These are phyloP conservation scores for Catharus fuscescens DNA, from an alignment of 2,113 vertebrate species.

Conservation along the genomic window DNA sequence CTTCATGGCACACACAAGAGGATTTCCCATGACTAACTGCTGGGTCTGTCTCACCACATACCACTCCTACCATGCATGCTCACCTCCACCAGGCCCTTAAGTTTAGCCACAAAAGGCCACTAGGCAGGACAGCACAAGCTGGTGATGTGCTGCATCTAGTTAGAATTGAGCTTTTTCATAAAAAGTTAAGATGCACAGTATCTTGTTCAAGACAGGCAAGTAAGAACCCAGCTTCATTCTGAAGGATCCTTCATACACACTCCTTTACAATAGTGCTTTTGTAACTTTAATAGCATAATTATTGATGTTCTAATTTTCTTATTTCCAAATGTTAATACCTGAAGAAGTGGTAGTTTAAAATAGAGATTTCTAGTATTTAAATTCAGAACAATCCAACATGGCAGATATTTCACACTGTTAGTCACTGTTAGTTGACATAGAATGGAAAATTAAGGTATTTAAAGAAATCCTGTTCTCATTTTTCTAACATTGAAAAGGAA, in stretches of 20 bases:
- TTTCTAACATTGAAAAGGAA: not conserved
- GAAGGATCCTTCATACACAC: not conserved
- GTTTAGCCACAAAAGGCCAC: not conserved
- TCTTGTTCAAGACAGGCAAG: not conserved
- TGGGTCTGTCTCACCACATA: not conserved
- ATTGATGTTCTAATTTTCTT: not conserved
- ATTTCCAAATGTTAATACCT: not conserved
- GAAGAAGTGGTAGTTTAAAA: not conserved
- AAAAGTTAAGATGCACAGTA: not conserved
- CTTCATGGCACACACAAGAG: not conserved
- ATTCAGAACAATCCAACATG: not conserved
- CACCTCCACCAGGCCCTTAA: not conserved
- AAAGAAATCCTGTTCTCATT: not conserved
- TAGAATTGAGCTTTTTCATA: not conserved
- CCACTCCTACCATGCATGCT: accelerated
- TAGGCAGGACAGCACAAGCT: not conserved
- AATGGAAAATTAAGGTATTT: not conserved
- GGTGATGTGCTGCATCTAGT: not conserved
- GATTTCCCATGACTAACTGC: not conserved
- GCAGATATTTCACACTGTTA: not conserved
- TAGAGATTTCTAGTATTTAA: not conserved
- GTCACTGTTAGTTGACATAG: not conserved
- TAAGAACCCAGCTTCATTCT: not conserved
- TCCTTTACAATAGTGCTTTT: not conserved
- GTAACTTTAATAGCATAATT: not conserved